Evolutionary conservation across 30 jellyfish, hydroid and myxozoan genomes (phyloP), one percentile per base, ranked within the genome.

Genomic region (Aurelia aurita complex sp. Pacific): DNA sequence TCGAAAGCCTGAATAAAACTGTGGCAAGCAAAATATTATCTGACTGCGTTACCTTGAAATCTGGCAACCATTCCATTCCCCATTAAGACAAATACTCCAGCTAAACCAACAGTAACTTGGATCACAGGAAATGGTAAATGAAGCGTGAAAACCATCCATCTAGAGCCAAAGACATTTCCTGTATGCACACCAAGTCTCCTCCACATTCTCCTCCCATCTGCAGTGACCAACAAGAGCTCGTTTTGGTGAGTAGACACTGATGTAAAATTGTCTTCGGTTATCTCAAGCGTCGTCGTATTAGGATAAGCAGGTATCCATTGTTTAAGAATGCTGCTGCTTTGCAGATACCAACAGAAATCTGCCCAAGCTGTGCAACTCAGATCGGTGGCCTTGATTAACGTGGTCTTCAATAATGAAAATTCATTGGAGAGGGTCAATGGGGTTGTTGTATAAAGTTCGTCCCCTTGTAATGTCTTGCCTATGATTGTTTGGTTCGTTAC

Each of bases 121-220:
- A 36, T 38, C 34, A 55, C 83, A 13, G 70, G 83, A 18, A 35
- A 50, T 5, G 83, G 83, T 4, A 73, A 5, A 73, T 50, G 36
- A 10, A 73, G 23, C 1, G 52, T 1, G 83, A 73, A 73, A 32
- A 73, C 64, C 83, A 73, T 46, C 83, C 83, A 73, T 50, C 83
- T 42, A 1, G 29, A 4, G 10, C 83, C 83, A 8, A 50, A 2
- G 6, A 67, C 55, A 52, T 42, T 52, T 50, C 12, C 68, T 35
- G 17, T 16, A 38, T 67, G 33, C 52, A 73, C 70, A 42, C 83
- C 83, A 73, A 73, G 83, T 55, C 83, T 46, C 46, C 83, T 73
- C 83, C 83, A 73, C 35, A 68, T 67, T 17, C 43, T 73, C 32
- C 17, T 17, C 15, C 83, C 83, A 55, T 73, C 83, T 7, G 69